Base-by-base conservation (phyloP, 2,113 vertebrate genomes). In the Oryzias woworae region DNA sequence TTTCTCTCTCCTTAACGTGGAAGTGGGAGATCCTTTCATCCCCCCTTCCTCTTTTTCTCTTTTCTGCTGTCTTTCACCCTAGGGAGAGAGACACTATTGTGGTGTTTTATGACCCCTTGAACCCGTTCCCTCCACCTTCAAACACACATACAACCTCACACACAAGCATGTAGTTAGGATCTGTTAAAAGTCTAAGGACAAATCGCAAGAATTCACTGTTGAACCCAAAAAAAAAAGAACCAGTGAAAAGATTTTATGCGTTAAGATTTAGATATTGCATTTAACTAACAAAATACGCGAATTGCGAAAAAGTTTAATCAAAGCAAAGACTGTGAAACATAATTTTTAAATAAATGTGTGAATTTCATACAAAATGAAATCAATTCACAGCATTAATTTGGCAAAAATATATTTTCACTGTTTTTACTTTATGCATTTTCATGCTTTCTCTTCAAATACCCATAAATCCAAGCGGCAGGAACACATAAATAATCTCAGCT, bases 21-120 rank as follows among this genome's bases (percentile, higher is more conserved):
- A 89, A 83, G 88, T 89, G 87, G 80, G 69, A 80, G 78, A 84
- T 82, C 75, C 87, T 92, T 91, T 91, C 78, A 91, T 89, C 56
- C 54, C 72, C 56, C 73, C 42, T 24, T 67, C 78, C 53, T 79
- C 69, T 64, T 78, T 62, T 63, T 77, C 82, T 73, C 75, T 65
- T 75, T 70, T 76, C 70, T 68, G 57, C 78, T 82, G 84, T 83
- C 64, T 81, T 85, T 86, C 82, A 80, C 84, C 81, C 84, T 57
- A 61, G 77, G 86, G 80, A 85, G 85, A 83, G 85, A 78, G 69
- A 83, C 75, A 84, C 86, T 77, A 90, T 88, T 89, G 87, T 81
- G 75, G 71, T 71, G 72, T 71, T 90, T 87, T 86, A 87, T 87
- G 82, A 90, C 86, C 87, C 74, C 71, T 55, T 52, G 66, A 73